phyloP scores from a whole-genome alignment of 2,888 invertebrate genomes.

The Baccha elongata region DNA sequence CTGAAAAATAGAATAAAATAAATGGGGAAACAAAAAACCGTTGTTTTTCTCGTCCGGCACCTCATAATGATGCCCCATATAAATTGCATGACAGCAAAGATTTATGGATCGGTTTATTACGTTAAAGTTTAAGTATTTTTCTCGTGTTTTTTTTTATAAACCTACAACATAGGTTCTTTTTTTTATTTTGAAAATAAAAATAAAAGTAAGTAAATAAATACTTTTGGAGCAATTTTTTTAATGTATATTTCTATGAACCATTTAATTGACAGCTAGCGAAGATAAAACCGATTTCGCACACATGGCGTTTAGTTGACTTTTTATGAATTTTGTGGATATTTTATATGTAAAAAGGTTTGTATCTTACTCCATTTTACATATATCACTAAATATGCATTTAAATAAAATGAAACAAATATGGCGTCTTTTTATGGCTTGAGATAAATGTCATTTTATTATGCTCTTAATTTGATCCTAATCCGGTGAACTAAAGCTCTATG shows the following conservation, averaged over 20 bases:
- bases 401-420: constrained; percentile 1
- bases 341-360: constrained; percentile 36
- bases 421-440: constrained; percentile 37
- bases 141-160: too few species aligned
- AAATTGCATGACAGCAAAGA: constrained; percentile 66
- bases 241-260: constrained; percentile 17
- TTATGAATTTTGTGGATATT: too few species aligned
- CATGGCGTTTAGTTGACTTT: neutral
- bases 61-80: constrained; percentile 65
- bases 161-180: too few species aligned
- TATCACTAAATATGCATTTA: too few species aligned
- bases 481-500: constrained; percentile 49
- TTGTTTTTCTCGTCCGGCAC: constrained; percentile 44
- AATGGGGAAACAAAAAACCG: neutral
- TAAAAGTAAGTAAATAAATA: neutral
- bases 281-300: constrained; percentile 41
- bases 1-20: neutral
- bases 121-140: constrained; percentile 56
- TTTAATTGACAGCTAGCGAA: constrained; percentile 52
- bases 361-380: constrained; percentile 12
- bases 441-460: constrained; percentile 63
- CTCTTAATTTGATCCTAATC: constrained; percentile 54
- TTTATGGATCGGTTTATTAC: constrained; percentile 65
- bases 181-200: constrained; percentile 4
- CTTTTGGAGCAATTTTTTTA: neutral